Conservation (phyloP, 2,797 vertebrate genomes). For the Diceros bicornis region DNA sequence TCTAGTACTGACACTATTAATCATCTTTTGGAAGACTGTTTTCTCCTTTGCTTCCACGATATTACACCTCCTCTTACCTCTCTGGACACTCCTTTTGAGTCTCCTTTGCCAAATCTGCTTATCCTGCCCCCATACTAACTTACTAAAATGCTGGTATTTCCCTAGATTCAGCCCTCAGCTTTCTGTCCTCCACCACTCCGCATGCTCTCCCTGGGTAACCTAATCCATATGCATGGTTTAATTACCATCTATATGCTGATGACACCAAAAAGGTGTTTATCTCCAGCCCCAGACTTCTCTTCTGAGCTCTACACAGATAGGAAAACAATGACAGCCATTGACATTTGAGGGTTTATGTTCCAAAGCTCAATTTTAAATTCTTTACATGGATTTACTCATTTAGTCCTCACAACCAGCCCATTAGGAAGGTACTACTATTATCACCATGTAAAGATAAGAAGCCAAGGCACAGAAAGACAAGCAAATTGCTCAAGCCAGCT, state of each 20-base stretch:
- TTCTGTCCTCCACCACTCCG: not conserved
- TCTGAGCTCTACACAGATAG: not conserved
- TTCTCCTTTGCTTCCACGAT: not conserved
- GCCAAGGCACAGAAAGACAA: slow-evolving; percentile 22
- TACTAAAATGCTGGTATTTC: slow-evolving; percentile 30
- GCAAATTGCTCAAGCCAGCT: not conserved
- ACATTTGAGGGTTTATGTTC: not conserved
- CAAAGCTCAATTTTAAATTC: slow-evolving; percentile 48
- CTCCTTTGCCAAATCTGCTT: slow-evolving; percentile 49
- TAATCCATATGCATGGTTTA: slow-evolving; percentile 41
- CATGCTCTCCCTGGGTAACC: not conserved
- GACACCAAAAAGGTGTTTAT: not conserved
- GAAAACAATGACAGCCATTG: not conserved
- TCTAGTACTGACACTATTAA: not conserved
- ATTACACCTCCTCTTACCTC: not conserved
- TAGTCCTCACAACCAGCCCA: not conserved
- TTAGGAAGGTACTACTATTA: slow-evolving; percentile 33
- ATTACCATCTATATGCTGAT: slow-evolving; percentile 6
- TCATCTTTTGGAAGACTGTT: not conserved
- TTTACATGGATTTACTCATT: not conserved
- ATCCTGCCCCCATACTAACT: not conserved
- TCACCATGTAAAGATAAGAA: not conserved
- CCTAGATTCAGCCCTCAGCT: slow-evolving; percentile 19
- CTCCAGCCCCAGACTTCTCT: not conserved
- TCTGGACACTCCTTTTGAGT: slow-evolving; percentile 24